phyloP scores from a whole-genome alignment of 2,113 vertebrate genomes.

The Chloropsis cyanopogon region DNA sequence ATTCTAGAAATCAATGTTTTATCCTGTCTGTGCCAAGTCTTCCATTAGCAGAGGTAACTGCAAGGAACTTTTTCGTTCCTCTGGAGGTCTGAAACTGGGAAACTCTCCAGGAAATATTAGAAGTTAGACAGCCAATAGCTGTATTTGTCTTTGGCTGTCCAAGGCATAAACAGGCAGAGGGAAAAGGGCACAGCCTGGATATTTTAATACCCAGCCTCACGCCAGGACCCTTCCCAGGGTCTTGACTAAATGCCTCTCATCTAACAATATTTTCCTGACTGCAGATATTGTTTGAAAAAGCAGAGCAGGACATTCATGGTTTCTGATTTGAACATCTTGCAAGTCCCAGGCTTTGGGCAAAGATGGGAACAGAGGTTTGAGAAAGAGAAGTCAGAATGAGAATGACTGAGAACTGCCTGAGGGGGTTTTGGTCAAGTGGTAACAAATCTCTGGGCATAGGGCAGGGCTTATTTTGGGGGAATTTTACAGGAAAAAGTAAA shows the following conservation, averaged over 20 bases:
- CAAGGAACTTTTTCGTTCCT: background rate
- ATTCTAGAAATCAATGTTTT: background rate
- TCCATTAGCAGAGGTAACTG: constrained; percentile 32
- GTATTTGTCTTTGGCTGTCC: background rate
- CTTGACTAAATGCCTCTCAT: background rate
- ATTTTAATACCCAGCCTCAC: background rate
- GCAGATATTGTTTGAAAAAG: background rate
- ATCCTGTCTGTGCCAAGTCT: background rate
- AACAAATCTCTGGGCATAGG: background rate
- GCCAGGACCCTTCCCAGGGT: background rate
- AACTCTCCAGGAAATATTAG: constrained; percentile 12
- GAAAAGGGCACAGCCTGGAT: background rate
- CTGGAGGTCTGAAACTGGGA: constrained; percentile 15
- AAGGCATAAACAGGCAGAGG: background rate
- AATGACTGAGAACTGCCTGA: background rate
- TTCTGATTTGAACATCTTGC: background rate
- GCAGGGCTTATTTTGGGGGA: background rate
- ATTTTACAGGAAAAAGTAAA: background rate
- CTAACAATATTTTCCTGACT: background rate
- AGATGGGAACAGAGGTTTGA: background rate
- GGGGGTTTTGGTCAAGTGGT: background rate
- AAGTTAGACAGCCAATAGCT: constrained; percentile 2
- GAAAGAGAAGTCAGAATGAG: background rate
- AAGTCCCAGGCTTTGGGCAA: background rate
- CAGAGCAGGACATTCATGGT: background rate